These are phyloP conservation scores for Antrozous pallidus DNA, from an alignment of 2,797 vertebrate species.

Conservation along the genomic window DNA sequence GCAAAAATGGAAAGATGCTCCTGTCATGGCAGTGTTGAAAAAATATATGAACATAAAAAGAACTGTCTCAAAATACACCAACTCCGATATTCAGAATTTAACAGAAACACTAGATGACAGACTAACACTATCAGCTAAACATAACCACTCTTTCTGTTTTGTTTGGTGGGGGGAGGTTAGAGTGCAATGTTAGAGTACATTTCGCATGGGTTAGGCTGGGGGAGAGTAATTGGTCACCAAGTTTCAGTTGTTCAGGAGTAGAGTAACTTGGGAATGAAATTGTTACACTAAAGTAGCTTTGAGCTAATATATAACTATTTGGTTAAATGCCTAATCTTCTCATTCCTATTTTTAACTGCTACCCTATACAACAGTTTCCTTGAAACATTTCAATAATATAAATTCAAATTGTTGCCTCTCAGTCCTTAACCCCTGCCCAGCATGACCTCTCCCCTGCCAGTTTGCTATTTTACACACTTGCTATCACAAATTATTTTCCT, in stretches of 20 bases:
- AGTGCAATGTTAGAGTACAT: background rate
- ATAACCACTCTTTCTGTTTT: conserved; percentile 54
- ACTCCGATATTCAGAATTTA: conserved; percentile 24
- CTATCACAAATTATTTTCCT: background rate
- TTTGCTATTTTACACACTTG: background rate
- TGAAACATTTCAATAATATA: conserved; percentile 3
- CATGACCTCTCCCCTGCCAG: background rate
- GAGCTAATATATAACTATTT: background rate
- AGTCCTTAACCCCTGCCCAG: background rate
- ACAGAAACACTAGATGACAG: background rate
- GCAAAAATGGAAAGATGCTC: conserved; percentile 30
- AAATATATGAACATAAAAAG: background rate
- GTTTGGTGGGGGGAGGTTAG: background rate
- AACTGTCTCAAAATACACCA: background rate
- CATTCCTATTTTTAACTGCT: conserved; percentile 36
- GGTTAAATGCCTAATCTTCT: background rate
- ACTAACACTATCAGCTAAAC: conserved; percentile 22
- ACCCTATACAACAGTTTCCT: background rate
- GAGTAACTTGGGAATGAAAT: conserved; percentile 15
- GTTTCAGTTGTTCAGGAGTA: background rate
- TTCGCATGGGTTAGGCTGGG: background rate
- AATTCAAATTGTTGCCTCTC: background rate
- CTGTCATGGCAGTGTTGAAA: background rate
- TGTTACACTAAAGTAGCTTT: background rate
- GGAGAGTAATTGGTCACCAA: background rate